Base-by-base conservation (phyloP, 1,140 invertebrate species). In the Semibalanus balanoides region DNA sequence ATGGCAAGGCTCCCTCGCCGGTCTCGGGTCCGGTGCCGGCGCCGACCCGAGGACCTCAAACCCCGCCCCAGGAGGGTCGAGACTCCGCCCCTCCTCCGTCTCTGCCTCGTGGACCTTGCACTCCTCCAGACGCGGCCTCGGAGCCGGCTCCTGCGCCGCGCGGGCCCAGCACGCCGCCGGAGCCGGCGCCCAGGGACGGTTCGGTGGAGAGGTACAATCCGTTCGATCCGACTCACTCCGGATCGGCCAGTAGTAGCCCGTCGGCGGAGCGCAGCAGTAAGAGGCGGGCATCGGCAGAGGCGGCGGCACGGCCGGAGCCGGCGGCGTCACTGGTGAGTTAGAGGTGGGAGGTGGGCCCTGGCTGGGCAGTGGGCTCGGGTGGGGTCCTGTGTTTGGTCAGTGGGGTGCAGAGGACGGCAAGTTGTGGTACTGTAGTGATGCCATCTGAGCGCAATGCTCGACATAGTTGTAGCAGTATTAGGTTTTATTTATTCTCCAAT, bases 251-350 rank as follows among this genome's bases (percentile, higher is more conserved):
- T 27, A n/a, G n/a, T n/a, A n/a, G n/a, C 11, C n/a, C 70, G n/a
- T 0, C 29, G 70, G 29, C 70, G 51, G 5, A 17, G 17, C 35
- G 35, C 5, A 40, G 51, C 14, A 25, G 51, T 19, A 64, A 19
- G 22, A 7, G 51, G 51, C 51, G 51, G 7, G 3, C 7, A 19
- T 25, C 51, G 51, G 1, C 51, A 40, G 35, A n/a, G 86, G 86
- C 31, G 84, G 83, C 77, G 84, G 35, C 5, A 40, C 35, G 35
- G 35, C 35, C 35, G 17, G 35, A 40, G n/a, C n/a, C 35, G 35
- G 17, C 35, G 35, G 35, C 17, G 35, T 40, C 35, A 40, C 35
- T 40, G 35, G 35, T 40, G 17, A 40, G 35, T 7, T 5, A 5
- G 35, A 5, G 5, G 35, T 40, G 35, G 35, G 35, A 40, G 35